Conservation (phyloP, 2,888 invertebrate genomes). For the Cheilosia variabilis region DNA sequence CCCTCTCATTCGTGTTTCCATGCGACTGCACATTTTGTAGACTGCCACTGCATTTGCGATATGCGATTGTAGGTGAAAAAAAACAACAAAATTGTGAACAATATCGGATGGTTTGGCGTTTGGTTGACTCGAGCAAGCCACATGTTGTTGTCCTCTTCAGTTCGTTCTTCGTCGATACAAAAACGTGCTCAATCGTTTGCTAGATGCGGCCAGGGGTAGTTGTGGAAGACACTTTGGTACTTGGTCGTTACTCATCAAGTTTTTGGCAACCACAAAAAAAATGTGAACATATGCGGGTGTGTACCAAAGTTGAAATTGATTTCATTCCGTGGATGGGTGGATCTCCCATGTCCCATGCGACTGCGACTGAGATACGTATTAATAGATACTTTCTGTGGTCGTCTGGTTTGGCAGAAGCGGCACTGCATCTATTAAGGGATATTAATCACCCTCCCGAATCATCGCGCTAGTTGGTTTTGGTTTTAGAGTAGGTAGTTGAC, state of each 20-base stretch:
- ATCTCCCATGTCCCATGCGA: too few species aligned
- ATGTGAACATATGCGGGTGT: slow-evolving; percentile 74
- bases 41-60: too few species aligned
- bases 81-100: too few species aligned
- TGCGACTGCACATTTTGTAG: slow-evolving; percentile 29
- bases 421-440: slow-evolving; percentile 56
- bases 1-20: slow-evolving; percentile 38
- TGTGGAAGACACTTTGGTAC: slow-evolving; percentile 7
- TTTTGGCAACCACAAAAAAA: slow-evolving; percentile 37
- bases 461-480: slow-evolving; percentile 44
- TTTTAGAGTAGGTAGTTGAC: slow-evolving; percentile 45
- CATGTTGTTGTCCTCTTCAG: slow-evolving; percentile 62
- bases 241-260: slow-evolving; percentile 10
- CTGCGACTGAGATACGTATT: slow-evolving; percentile 45
- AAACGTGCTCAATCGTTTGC: slow-evolving; percentile 73
- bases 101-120: too few species aligned
- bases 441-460: slow-evolving; percentile 66
- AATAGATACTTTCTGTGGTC: slow-evolving; percentile 38
- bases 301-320: slow-evolving; percentile 63
- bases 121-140: slow-evolving; percentile 31
- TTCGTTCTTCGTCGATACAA: slow-evolving; percentile 60
- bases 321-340: slow-evolving; percentile 41
- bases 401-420: slow-evolving; percentile 17
- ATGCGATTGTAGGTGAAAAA: too few species aligned
- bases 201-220: slow-evolving; percentile 51